phyloP scores from a whole-genome alignment of 2,113 vertebrate species.

The Periophthalmus modestus region DNA sequence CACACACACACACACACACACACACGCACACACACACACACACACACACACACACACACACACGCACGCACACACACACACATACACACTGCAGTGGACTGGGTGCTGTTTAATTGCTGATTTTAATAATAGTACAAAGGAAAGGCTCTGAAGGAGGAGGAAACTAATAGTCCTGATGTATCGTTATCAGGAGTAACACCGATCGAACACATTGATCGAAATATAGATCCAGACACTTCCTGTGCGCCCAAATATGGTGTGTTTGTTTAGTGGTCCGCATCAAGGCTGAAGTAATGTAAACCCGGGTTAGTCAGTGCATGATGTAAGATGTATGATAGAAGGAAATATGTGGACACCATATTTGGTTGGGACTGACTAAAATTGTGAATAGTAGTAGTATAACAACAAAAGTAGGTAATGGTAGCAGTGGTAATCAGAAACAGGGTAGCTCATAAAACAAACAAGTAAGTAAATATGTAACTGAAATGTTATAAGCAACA shows the following conservation, averaged over 20 bases:
- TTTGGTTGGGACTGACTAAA: too few species aligned
- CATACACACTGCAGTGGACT: background rate
- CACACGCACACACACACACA: background rate
- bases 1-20: constrained; percentile 2
- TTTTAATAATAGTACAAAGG: constrained; percentile 13
- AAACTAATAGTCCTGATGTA: constrained; percentile 5
- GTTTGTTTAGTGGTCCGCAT: background rate
- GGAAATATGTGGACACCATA: too few species aligned
- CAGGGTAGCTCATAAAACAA: too few species aligned
- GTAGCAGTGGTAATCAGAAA: too few species aligned
- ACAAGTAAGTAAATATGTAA: too few species aligned
- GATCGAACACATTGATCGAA: background rate
- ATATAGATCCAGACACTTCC: background rate
- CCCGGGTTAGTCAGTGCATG: background rate
- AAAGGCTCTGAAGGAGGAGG: background rate
- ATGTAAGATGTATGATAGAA: too few species aligned
- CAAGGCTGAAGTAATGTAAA: background rate
- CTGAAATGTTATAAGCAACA: too few species aligned
- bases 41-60: background rate
- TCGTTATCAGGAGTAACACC: background rate
- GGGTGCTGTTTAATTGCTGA: background rate
- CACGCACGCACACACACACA: background rate
- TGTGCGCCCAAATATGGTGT: background rate
- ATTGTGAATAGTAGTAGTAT: too few species aligned
- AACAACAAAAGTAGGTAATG: too few species aligned